Evolutionary conservation across 2,888 invertebrate species (phyloP).

Genomic region (Xestia xanthographa): DNA sequence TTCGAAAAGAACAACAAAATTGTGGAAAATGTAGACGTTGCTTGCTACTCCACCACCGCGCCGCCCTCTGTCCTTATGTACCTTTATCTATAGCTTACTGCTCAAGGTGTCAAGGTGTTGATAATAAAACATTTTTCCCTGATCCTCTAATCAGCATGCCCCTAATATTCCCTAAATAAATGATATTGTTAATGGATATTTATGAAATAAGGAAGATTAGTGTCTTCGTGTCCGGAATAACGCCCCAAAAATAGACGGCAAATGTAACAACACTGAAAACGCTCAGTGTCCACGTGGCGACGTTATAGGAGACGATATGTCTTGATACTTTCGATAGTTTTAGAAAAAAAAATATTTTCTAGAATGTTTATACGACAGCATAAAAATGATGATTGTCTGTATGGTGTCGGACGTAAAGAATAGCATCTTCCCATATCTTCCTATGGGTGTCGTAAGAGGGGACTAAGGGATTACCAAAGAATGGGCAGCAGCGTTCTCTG

Average conservation of each 20-base stretch:
- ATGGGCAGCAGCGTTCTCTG: too few relatives aligned
- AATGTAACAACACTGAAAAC: slow-evolving; percentile 78
- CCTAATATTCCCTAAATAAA: slow-evolving; percentile 50
- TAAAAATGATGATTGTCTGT: too few relatives aligned
- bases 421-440: too few relatives aligned
- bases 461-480: too few relatives aligned
- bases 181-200: slow-evolving; percentile 66
- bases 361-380: background rate
- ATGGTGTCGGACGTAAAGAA: too few relatives aligned
- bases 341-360: background rate
- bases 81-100: background rate
- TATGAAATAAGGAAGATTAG: slow-evolving; percentile 71
- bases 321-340: slow-evolving; percentile 76
- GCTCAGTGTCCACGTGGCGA: slow-evolving; percentile 77
- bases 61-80: background rate
- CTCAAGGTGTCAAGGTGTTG: slow-evolving; percentile 34
- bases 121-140: slow-evolving; percentile 41
- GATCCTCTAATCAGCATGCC: slow-evolving; percentile 59
- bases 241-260: slow-evolving; percentile 75
- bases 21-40: background rate
- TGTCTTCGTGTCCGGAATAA: slow-evolving; percentile 82
- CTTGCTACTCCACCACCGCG: too few relatives aligned
- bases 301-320: slow-evolving; percentile 39
- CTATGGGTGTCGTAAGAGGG: too few relatives aligned
- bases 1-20: slow-evolving; percentile 39